Percentiles rank a stretch among this genome's conserved stretches.
Conservation (phyloP, 2,113 vertebrate genomes). For the Indicator maculatus region DNA sequence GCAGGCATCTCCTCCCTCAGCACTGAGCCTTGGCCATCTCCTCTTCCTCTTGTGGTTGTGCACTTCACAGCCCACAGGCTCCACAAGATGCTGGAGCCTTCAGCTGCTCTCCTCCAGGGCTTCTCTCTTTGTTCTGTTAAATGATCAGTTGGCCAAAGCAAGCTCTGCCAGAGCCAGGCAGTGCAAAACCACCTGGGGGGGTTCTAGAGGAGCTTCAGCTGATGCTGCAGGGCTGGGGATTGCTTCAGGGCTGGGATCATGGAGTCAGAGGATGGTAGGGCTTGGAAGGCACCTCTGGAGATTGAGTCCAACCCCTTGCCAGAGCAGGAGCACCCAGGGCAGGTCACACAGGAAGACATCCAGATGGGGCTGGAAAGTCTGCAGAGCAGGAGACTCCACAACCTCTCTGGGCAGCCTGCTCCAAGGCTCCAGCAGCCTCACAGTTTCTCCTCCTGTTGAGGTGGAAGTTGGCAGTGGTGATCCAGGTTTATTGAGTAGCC, state of each 20-base stretch:
- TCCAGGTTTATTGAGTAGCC: neutral
- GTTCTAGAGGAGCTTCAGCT: accelerated
- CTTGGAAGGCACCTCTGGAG: too few species aligned
- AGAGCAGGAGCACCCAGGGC: too few species aligned
- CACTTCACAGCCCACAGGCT: neutral
- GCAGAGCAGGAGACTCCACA: too few species aligned
- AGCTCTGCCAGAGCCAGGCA: neutral
- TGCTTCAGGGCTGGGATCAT: neutral
- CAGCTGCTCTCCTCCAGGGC: neutral
- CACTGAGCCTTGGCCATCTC: neutral
- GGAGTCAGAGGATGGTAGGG: too few species aligned
- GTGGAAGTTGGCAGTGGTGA: too few species aligned
- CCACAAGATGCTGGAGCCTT: neutral
- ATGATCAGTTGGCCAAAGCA: accelerated
- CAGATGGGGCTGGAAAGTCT: too few species aligned
- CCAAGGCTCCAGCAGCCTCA: too few species aligned
- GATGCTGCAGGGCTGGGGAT: accelerated
- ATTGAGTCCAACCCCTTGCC: too few species aligned
- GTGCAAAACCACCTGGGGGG: neutral
- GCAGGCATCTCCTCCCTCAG: neutral
- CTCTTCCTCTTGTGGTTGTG: neutral
- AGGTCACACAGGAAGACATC: too few species aligned
- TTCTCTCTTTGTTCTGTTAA: neutral
- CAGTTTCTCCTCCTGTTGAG: too few species aligned
- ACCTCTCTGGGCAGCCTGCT: too few species aligned